phyloP scores from a whole-genome alignment of 2,888 invertebrate genomes.

The Ceriagrion tenellum region DNA sequence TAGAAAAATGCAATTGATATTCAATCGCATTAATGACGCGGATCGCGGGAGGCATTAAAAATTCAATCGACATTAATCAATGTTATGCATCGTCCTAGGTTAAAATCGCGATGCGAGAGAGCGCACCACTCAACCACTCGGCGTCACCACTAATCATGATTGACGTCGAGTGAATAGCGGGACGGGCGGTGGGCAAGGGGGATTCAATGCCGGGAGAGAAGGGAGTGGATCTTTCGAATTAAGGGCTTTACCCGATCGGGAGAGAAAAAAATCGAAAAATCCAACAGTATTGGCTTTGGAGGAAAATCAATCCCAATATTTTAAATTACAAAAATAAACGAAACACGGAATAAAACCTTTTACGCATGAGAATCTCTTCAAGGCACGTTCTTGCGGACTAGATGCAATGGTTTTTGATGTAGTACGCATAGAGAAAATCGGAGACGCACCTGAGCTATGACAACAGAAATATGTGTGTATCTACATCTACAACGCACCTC shows the following conservation, averaged over 20 bases:
- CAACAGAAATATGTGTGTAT: too few species aligned
- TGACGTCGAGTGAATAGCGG: not conserved
- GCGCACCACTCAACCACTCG: not conserved
- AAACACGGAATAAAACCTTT: too few species aligned
- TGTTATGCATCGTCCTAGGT: not conserved
- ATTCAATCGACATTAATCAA: not conserved
- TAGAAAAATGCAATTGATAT: too few species aligned
- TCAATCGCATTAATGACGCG: not conserved
- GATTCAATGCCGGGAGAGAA: not conserved
- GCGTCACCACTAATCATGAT: not conserved
- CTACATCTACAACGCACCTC: too few species aligned
- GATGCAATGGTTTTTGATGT: too few species aligned
- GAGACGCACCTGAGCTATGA: too few species aligned
- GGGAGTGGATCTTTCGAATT: not conserved
- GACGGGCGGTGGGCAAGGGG: too few species aligned
- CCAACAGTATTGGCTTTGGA: too few species aligned
- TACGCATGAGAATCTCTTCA: too few species aligned
- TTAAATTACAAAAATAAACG: not conserved
- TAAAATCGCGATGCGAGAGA: not conserved
- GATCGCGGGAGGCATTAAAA: not conserved
- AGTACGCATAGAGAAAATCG: too few species aligned
- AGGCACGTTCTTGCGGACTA: too few species aligned
- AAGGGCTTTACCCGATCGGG: not conserved
- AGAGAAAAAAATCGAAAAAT: not conserved
- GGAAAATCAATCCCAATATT: too few species aligned